Percentiles rank a stretch among this genome's conserved stretches.
Evolutionary conservation across 2,888 invertebrate species (phyloP).

Genomic region (Sinotaia quadrata): DNA sequence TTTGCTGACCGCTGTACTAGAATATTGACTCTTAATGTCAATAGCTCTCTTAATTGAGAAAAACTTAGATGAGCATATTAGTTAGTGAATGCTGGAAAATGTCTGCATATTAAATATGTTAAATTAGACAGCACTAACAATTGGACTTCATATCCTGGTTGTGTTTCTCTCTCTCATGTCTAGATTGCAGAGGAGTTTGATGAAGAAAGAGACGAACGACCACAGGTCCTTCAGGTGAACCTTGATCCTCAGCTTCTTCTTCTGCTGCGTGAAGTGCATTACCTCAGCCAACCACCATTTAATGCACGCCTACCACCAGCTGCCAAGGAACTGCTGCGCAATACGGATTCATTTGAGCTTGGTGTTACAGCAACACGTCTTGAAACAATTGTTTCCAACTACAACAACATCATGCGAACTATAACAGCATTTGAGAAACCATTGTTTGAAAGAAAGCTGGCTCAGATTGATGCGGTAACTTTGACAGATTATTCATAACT

Average conservation of each 20-base stretch:
- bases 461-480: slow-evolving; percentile 69
- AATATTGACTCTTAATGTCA: too few relatives aligned
- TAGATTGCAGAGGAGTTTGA: slow-evolving; percentile 70
- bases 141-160: background rate
- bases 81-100: too few relatives aligned
- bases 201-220: slow-evolving; percentile 66
- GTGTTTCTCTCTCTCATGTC: background rate
- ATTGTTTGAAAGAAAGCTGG: slow-evolving; percentile 69
- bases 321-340: slow-evolving; percentile 66
- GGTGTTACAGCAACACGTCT: slow-evolving; percentile 67
- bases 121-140: too few relatives aligned
- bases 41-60: too few relatives aligned
- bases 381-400: slow-evolving; percentile 70
- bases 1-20: too few relatives aligned
- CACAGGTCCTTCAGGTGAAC: slow-evolving; percentile 69
- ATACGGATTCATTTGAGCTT: slow-evolving; percentile 64
- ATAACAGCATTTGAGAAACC: slow-evolving; percentile 70
- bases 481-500: too few relatives aligned
- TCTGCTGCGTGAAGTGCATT: slow-evolving; percentile 68
- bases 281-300: slow-evolving; percentile 69
- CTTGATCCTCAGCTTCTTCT: slow-evolving; percentile 69
- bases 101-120: too few relatives aligned
- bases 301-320: slow-evolving; percentile 58
- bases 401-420: slow-evolving; percentile 69
- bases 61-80: too few relatives aligned